Conservation (phyloP, 2,797 vertebrate species). For the Galagoides demidoff region DNA sequence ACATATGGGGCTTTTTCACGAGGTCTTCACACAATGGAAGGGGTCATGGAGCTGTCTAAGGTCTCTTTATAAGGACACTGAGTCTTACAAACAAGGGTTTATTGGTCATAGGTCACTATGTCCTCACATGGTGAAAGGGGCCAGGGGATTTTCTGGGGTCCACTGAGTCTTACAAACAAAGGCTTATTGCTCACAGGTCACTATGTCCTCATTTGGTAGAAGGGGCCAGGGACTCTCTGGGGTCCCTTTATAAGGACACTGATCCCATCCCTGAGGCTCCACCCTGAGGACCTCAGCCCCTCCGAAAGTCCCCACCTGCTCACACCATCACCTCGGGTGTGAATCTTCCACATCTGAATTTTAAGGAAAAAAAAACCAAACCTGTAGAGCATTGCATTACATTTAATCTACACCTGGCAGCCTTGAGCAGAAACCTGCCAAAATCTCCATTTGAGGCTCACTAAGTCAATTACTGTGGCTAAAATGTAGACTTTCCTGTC, state of each 20-base stretch:
- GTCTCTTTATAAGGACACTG: too few species aligned
- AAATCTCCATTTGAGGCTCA: too few species aligned
- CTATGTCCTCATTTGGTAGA: background rate
- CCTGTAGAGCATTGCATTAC: background rate
- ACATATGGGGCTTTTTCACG: too few species aligned
- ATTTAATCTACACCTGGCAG: fast-evolving
- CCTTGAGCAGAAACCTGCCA: too few species aligned
- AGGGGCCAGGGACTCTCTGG: background rate
- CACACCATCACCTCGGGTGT: background rate
- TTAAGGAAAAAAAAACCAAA: background rate
- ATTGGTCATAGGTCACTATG: too few species aligned
- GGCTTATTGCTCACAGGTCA: too few species aligned
- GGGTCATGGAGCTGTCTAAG: too few species aligned
- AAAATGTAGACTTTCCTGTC: fast-evolving
- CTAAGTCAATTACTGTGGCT: fast-evolving
- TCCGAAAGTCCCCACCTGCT: background rate
- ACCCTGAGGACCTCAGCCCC: background rate
- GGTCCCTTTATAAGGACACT: background rate
- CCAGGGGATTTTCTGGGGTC: too few species aligned
- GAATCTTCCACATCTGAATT: background rate
- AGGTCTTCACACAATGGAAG: too few species aligned
- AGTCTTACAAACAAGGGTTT: too few species aligned
- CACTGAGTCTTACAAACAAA: too few species aligned
- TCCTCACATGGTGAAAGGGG: too few species aligned
- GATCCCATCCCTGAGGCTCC: background rate